phyloP scores from a whole-genome alignment of 2,797 vertebrate species.

The Oreortyx pictus region DNA sequence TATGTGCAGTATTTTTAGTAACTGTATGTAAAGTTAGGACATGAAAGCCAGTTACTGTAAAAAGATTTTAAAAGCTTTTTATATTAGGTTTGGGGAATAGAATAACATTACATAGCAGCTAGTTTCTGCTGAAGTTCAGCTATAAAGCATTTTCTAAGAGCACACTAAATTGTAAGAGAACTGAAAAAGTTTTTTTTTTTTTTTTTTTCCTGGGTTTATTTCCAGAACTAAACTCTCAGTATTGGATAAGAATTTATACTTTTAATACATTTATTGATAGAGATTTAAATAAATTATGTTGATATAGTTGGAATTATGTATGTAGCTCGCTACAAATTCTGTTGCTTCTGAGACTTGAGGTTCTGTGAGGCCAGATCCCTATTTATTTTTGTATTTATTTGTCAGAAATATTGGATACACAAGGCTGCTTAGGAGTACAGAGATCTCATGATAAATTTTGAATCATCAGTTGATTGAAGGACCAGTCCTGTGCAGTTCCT shows the following conservation, averaged over 20 bases:
- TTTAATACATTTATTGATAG: conserved; percentile 69
- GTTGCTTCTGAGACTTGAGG: conserved; percentile 67
- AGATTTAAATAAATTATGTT: conserved; percentile 76
- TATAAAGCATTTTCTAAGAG: conserved; percentile 68
- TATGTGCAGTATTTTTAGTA: conserved; percentile 62
- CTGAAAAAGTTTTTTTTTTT: conserved; percentile 39
- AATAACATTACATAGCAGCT: conserved; percentile 64
- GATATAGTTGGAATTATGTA: conserved; percentile 69
- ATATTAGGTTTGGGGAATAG: conserved; percentile 64
- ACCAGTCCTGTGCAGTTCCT: conserved; percentile 46
- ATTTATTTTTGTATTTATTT: conserved; percentile 83
- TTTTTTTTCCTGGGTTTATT: conserved; percentile 56
- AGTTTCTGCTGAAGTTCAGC: conserved; percentile 68
- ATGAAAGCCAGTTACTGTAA: conserved; percentile 72
- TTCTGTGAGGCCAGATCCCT: conserved; percentile 70
- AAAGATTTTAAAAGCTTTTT: conserved; percentile 73
- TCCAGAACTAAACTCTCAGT: conserved; percentile 69
- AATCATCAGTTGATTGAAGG: conserved; percentile 17
- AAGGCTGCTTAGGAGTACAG: conserved; percentile 29
- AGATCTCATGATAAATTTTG: conserved; percentile 39
- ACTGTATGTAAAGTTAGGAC: conserved; percentile 70
- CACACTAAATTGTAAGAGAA: conserved; percentile 60
- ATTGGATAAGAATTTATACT: conserved; percentile 72
- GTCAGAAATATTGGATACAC: conserved; percentile 55
- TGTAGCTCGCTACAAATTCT: conserved; percentile 61